Conservation (phyloP, 1,140 invertebrate species). For the Sitobion miscanthi region DNA sequence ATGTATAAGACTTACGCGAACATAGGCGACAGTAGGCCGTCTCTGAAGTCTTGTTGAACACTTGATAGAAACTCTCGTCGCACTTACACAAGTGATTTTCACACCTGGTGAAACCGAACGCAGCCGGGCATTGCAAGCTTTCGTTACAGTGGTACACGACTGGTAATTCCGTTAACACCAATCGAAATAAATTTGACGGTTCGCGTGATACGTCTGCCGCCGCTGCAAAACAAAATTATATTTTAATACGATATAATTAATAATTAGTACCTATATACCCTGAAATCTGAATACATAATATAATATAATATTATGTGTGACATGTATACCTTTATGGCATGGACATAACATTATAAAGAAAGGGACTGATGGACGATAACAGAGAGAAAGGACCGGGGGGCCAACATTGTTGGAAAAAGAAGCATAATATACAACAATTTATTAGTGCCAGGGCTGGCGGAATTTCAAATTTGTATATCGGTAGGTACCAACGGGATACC, state of each 20-base stretch:
- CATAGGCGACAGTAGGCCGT: conserved; percentile 7
- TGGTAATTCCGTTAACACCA: not conserved
- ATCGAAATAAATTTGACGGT: not conserved
- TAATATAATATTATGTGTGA: no score
- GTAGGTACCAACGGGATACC: no score
- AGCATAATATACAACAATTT: no score
- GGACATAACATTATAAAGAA: no score
- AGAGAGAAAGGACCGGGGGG: no score
- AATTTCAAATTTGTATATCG: no score
- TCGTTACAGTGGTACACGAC: not conserved
- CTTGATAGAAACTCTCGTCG: conserved; percentile 16
- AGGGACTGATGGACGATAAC: no score
- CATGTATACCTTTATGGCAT: no score
- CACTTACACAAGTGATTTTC: conserved; percentile 9
- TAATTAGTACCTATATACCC: not conserved
- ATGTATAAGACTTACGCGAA: not conserved
- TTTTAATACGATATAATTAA: not conserved
- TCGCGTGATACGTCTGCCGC: not conserved
- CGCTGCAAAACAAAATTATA: not conserved
- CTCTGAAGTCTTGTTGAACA: not conserved
- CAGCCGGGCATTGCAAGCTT: not conserved
- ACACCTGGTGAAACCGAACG: not conserved
- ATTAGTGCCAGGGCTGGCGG: no score
- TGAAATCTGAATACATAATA: no score
- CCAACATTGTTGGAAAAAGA: no score